Evolutionary conservation across 1,140 invertebrate genomes (phyloP), one percentile per base, ranked within the genome.

Genomic region (Drosophila nigromelanica): DNA sequence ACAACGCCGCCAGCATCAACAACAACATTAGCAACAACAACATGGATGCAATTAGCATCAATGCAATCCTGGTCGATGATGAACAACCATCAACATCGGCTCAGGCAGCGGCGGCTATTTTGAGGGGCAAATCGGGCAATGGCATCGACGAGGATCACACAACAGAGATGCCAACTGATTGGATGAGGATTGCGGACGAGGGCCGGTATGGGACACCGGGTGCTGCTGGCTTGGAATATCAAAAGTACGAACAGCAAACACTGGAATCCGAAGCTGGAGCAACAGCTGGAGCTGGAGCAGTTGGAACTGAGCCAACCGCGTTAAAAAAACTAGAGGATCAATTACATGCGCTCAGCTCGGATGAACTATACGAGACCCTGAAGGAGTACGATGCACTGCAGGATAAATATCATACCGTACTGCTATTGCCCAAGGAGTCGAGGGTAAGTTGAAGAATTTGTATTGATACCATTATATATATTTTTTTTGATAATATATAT

Each of bases 351-450:
- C 58, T 91, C 7, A 74, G 80, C 72, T 90, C 90, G 48, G 91
- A 93, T 37, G 89, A 92, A 37, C 89, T 95, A 56, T 93, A 95
- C 73, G 92, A 93, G 64, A 94, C 94, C 56, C 92, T 96, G n/a
- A 93, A 94, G 78, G 95, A 96, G 92, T 94, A 94, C 77, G 92
- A 96, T 63, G 92, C 93, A 42, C 90, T 95, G 42, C 95, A 96
- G 90, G 90, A 92, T 50, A 96, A 96, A 93, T 95, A 94, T 92
- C 94, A 95, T 90, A 95, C 95, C 45, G 93, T 93, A 47, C 91
- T 96, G 55, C 93, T 94, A 76, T 92, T 96, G 89, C 94, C 95
- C 33, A 91, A 85, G 50, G 92, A 93, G 62, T 92, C 92, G 47
- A 92, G 93, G 90, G 93, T 94, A 75, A 90, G 91, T 89, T 6